Base-by-base conservation (phyloP, 2,797 vertebrate genomes). In the Valencia hispanica region DNA sequence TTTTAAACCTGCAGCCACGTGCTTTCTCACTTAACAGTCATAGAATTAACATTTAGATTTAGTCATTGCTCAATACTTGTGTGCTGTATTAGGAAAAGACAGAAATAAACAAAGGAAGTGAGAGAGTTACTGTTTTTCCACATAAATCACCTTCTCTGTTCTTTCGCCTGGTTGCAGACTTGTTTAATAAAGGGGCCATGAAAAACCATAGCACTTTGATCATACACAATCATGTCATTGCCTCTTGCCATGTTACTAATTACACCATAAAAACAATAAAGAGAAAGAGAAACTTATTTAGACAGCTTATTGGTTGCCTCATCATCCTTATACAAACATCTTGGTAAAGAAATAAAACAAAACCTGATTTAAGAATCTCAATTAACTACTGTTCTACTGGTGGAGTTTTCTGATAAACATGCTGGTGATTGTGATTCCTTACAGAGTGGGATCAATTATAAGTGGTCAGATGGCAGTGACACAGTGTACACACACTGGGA, bases 401-500 rank as follows among this genome's bases (percentile, higher is more conserved):
- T 80, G 39, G 34, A 18, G 47, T 45, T 43, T 68, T 27, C 68
- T 79, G 76, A 68, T 69, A 55, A 50, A 71, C 55, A 51, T 20
- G 0, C 18, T 10, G 76, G 55, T 83, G 50, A 55, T 92, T 87
- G 73, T 79, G 30, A 61, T 76, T 76, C 2, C 32, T 83, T 45
- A 14, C 95, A 99, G 97, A 94, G 94, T 0, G 96, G 96, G 39
- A 92, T 96, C 82, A 94, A 94, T 86, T 98, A 97, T 89, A 95
- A 94, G 57, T 99, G 98, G 98, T 95, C 95, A 0, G 97, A 99
- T 88, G 96, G 96, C 70, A 96, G 95, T 6, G 95, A 95, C 84
- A 96, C 95, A 5, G 89, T 96, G 53, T 97, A 97, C 89, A 96
- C 95, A 15, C 96, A 96, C 87, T 99, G 97, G 97, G 95, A 96